These are phyloP conservation scores for Ostrea denselamellosa DNA, from an alignment of 1,140 invertebrate genomes.

Conservation along the genomic window DNA sequence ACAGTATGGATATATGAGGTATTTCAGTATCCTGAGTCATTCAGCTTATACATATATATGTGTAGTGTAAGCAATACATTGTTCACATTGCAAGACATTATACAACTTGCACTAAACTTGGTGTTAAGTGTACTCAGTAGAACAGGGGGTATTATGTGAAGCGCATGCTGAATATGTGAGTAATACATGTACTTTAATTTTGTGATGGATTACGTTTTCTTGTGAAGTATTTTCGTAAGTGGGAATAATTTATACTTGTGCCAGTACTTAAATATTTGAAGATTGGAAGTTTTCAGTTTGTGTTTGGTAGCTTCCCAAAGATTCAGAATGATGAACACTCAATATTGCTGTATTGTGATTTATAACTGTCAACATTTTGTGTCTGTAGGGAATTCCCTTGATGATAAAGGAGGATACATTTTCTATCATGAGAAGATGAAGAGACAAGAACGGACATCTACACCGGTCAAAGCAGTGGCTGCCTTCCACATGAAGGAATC, in stretches of 20 bases:
- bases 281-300: neutral
- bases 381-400: conserved; percentile 4
- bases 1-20: neutral
- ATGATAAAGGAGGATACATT: neutral
- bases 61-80: neutral
- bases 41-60: neutral
- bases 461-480: conserved; percentile 43
- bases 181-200: neutral
- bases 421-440: conserved; percentile 27
- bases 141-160: neutral
- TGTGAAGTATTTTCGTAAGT: conserved; percentile 7
- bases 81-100: neutral
- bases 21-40: neutral
- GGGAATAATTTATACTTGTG: conserved; percentile 7
- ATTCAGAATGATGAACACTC: neutral
- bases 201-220: conserved; percentile 21
- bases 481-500: conserved; percentile 68
- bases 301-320: neutral
- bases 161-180: conserved; percentile 23
- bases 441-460: conserved; percentile 50
- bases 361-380: conserved; percentile 40
- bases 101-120: neutral
- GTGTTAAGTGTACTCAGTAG: neutral
- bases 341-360: neutral
- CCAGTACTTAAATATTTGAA: neutral